phyloP scores from a whole-genome alignment of 2,113 vertebrate species.

The Megaceryle torquata region DNA sequence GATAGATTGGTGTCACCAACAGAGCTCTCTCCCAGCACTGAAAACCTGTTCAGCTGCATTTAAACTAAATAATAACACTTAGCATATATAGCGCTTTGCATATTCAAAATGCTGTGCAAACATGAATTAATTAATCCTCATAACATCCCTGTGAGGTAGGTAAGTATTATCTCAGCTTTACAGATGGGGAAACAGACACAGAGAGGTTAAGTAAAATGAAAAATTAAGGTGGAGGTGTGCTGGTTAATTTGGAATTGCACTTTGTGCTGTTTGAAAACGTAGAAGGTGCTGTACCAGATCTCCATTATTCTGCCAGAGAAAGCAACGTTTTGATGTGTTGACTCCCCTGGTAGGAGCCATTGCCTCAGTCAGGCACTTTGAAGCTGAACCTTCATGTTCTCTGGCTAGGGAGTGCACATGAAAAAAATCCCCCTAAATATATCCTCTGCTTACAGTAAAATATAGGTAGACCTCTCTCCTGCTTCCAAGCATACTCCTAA shows the following conservation, averaged over 20 bases:
- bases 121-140: constrained; percentile 70
- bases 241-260: constrained; percentile 68
- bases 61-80: constrained; percentile 62
- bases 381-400: neutral
- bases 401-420: neutral
- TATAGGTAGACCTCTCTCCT: neutral
- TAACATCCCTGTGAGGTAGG: constrained; percentile 67
- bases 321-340: constrained; percentile 38
- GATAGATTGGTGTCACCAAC: constrained; percentile 55
- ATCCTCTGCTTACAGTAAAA: neutral
- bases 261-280: constrained; percentile 63
- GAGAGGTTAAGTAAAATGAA: constrained; percentile 66
- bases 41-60: constrained; percentile 42
- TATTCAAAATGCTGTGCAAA: constrained; percentile 66
- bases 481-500: neutral
- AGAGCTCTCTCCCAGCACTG: constrained; percentile 42
- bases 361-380: neutral
- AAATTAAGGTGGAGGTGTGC: constrained; percentile 55
- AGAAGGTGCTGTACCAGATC: constrained; percentile 52
- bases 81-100: constrained; percentile 54
- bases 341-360: constrained; percentile 3
- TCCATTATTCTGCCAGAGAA: constrained; percentile 39
- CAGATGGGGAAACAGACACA: constrained; percentile 62
- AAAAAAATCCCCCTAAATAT: neutral
- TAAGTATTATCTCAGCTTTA: constrained; percentile 68